phyloP scores from a whole-genome alignment of 1,140 invertebrate species.

The Trachelipus rathkii region DNA sequence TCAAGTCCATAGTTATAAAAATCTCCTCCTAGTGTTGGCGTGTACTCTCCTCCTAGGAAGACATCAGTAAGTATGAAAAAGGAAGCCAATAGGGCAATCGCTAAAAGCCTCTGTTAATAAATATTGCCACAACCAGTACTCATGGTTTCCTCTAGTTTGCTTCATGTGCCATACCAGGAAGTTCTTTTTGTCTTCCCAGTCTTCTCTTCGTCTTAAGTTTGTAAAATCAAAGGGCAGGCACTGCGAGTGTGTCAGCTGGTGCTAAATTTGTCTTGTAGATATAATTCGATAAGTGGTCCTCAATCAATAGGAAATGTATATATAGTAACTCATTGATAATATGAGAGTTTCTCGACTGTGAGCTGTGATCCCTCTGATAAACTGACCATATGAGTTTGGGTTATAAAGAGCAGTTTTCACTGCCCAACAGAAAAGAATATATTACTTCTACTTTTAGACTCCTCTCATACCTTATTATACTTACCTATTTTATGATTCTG shows the following conservation, averaged over 20 bases:
- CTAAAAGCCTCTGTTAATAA: slow-evolving; percentile 39
- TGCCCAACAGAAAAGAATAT: no score
- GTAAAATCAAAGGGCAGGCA: slow-evolving; percentile 46
- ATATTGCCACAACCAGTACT: slow-evolving; percentile 46
- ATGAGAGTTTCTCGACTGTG: slow-evolving; percentile 43
- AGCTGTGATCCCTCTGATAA: slow-evolving; percentile 44
- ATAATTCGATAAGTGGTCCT: slow-evolving; percentile 44
- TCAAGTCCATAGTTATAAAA: slow-evolving; percentile 45
- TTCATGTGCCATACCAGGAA: slow-evolving; percentile 46
- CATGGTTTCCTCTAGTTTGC: slow-evolving; percentile 44
- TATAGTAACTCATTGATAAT: slow-evolving; percentile 45
- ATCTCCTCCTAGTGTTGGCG: slow-evolving; percentile 44
- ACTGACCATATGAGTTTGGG: slow-evolving; percentile 44
- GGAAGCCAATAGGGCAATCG: slow-evolving; percentile 40
- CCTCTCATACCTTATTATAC: no score
- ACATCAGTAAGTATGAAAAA: slow-evolving; percentile 46
- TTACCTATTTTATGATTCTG: no score
- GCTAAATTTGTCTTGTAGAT: slow-evolving; percentile 43
- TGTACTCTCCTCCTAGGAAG: slow-evolving; percentile 45
- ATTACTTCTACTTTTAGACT: no score
- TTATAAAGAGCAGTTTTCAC: no score
- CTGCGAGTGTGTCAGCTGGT: slow-evolving; percentile 44
- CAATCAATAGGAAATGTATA: slow-evolving; percentile 45
- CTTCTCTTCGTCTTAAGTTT: slow-evolving; percentile 42
- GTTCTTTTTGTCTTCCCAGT: slow-evolving; percentile 46